Conservation (phyloP, 2,113 vertebrate genomes). For the Pelecanus crispus region DNA sequence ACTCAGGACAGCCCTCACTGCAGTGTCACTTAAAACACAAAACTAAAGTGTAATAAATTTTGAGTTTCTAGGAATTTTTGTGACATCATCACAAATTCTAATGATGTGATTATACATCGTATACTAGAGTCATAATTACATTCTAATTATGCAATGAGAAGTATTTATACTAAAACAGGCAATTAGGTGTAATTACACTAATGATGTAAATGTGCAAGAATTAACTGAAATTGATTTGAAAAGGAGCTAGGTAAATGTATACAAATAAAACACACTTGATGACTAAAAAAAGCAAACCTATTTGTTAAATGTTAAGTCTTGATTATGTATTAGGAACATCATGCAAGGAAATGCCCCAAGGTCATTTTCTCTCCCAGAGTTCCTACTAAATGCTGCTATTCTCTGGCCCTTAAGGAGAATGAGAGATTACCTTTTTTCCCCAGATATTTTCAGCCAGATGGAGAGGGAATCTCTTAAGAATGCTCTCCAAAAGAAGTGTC, state of each 20-base stretch:
- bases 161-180: conserved; percentile 75
- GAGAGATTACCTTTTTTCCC: not conserved
- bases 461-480: not conserved
- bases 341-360: not conserved
- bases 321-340: not conserved
- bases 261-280: conserved; percentile 47
- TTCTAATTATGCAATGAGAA: conserved; percentile 68
- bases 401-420: not conserved
- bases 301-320: not conserved
- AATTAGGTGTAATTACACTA: conserved; percentile 72
- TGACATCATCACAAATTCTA: conserved; percentile 68
- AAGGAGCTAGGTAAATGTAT: conserved; percentile 57
- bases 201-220: conserved; percentile 63
- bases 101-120: conserved; percentile 63
- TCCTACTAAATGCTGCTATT: not conserved
- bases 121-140: conserved; percentile 63
- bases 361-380: not conserved
- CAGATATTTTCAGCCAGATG: not conserved
- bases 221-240: conserved; percentile 69
- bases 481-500: not conserved
- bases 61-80: conserved; percentile 32
- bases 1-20: not conserved
- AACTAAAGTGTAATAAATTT: not conserved
- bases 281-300: not conserved
- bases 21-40: not conserved